Evolutionary conservation across 2,113 vertebrate species (phyloP).

Genomic region (Tapirus terrestris): DNA sequence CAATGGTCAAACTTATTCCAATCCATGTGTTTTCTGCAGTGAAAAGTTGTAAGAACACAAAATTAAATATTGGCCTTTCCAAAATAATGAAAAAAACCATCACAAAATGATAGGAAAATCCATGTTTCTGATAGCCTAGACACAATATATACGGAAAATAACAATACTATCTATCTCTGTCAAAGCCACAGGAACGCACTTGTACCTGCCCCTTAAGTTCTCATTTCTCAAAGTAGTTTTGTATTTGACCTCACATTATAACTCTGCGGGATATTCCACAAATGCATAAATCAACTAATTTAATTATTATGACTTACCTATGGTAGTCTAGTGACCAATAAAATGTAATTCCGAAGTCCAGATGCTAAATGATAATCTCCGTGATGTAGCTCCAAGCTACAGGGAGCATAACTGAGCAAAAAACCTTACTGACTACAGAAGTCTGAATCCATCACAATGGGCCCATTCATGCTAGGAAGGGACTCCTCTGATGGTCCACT

Average conservation of each 20-base stretch:
- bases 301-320: not conserved
- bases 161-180: not conserved
- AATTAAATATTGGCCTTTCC: not conserved
- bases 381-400: not conserved
- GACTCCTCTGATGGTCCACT: not conserved
- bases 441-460: not conserved
- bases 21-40: slow-evolving; percentile 51
- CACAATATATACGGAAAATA: not conserved
- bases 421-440: not conserved
- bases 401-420: not conserved
- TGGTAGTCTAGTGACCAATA: not conserved
- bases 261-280: not conserved
- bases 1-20: not conserved
- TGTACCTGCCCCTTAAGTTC: not conserved
- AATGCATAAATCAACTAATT: not conserved
- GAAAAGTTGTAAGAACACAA: slow-evolving; percentile 13
- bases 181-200: not conserved
- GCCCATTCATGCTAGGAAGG: not conserved
- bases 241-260: not conserved
- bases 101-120: not conserved
- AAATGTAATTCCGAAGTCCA: not conserved
- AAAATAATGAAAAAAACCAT: not conserved
- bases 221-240: slow-evolving; percentile 22
- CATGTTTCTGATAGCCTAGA: not conserved
- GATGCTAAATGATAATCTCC: not conserved